Evolutionary conservation across 2,113 vertebrate species (phyloP).

Genomic region (Cephalopterus ornatus): DNA sequence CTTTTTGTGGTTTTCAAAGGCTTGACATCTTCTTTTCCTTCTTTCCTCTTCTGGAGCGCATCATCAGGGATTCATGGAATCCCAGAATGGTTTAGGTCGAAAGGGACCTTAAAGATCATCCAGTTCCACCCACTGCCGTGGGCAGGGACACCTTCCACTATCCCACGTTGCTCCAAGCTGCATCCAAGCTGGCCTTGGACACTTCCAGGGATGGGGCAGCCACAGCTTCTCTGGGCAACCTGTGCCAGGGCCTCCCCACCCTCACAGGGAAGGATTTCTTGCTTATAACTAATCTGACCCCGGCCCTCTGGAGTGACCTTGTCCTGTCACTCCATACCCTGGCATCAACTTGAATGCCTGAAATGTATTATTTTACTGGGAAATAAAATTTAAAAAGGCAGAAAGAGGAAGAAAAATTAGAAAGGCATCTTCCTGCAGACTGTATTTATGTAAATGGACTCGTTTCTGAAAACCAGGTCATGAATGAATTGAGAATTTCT

Average conservation of each 20-base stretch:
- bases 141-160: background rate
- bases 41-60: background rate
- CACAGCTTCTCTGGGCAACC: background rate
- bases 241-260: fast-evolving
- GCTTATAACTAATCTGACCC: background rate
- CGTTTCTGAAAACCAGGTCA: conserved; percentile 10
- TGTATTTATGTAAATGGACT: background rate
- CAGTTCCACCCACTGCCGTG: fast-evolving
- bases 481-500: background rate
- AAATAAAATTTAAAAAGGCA: background rate
- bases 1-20: background rate
- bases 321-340: background rate
- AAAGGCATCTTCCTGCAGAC: background rate
- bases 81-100: background rate
- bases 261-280: background rate
- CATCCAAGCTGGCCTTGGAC: fast-evolving
- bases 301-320: background rate
- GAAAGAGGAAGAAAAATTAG: background rate
- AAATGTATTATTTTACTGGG: background rate
- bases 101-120: background rate
- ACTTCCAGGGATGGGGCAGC: background rate
- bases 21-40: background rate
- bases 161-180: background rate
- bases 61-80: background rate
- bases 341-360: background rate